phyloP scores from a whole-genome alignment of 92 coral and sea anemone genomes.

The Muricea muricata region DNA sequence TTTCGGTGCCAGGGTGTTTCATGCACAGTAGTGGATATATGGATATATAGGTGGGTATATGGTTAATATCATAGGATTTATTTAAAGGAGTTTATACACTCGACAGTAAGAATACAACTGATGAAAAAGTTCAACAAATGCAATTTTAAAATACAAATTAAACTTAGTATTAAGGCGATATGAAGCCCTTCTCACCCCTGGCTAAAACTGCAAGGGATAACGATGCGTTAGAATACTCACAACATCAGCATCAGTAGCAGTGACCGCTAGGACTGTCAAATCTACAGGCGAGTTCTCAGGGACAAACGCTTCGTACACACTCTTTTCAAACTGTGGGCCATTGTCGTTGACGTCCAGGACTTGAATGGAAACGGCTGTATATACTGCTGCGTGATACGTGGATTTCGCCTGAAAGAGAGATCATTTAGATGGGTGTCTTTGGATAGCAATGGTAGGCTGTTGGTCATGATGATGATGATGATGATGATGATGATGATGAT shows the following conservation, averaged over 20 bases:
- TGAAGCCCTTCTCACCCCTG: too few species aligned
- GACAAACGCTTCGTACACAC: constrained; percentile 79
- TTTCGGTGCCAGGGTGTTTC: too few species aligned
- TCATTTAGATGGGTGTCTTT: background rate
- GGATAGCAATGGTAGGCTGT: background rate
- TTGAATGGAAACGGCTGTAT: constrained; percentile 75
- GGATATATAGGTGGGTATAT: too few species aligned
- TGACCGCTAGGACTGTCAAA: constrained; percentile 84
- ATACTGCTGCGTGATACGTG: constrained; percentile 84
- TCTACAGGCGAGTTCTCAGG: constrained; percentile 93
- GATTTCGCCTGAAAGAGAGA: constrained; percentile 76
- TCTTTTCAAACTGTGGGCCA: constrained; percentile 75
- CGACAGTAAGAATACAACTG: too few species aligned
- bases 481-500: background rate
- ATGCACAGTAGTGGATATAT: too few species aligned
- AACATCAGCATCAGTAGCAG: constrained; percentile 81
- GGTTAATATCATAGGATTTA: too few species aligned
- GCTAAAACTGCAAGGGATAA: too few species aligned
- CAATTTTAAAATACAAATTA: too few species aligned
- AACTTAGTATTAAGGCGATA: too few species aligned
- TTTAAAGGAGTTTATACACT: too few species aligned
- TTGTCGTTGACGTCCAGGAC: constrained; percentile 88
- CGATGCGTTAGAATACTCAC: constrained; percentile 62
- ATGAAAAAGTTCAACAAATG: too few species aligned
- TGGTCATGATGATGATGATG: background rate